These are phyloP conservation scores for Acropternis orthonyx DNA, from an alignment of 2,797 vertebrate genomes.

Conservation along the genomic window DNA sequence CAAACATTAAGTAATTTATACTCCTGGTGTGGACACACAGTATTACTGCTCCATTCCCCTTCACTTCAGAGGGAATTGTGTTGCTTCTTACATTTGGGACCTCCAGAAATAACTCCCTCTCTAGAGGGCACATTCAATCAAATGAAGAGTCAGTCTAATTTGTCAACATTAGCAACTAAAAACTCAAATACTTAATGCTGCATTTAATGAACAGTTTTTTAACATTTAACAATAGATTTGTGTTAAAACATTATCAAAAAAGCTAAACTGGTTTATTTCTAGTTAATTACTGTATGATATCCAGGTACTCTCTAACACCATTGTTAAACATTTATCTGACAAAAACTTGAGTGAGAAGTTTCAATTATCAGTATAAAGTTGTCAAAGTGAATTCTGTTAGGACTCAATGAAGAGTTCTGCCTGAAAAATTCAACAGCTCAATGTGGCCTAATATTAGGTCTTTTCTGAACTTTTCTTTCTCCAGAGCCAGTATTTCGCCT, in stretches of 20 bases:
- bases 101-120: neutral
- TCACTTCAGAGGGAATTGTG: neutral
- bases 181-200: neutral
- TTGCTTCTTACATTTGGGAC: neutral
- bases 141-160: neutral
- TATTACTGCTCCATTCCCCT: neutral
- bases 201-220: neutral
- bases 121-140: neutral
- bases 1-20: constrained; percentile 20
- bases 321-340: neutral
- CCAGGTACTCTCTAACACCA: neutral
- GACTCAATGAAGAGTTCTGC: neutral
- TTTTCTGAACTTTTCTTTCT: constrained; percentile 34
- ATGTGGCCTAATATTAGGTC: neutral
- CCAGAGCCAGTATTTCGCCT: constrained; percentile 39
- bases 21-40: rapidly evolving
- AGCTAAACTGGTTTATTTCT: neutral
- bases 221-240: neutral
- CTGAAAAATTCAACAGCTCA: neutral
- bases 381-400: neutral
- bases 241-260: neutral
- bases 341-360: neutral
- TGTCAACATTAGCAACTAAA: neutral
- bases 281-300: neutral
- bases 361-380: neutral